Evolutionary conservation across 1,140 invertebrate species (phyloP).

Genomic region (Battus philenor): DNA sequence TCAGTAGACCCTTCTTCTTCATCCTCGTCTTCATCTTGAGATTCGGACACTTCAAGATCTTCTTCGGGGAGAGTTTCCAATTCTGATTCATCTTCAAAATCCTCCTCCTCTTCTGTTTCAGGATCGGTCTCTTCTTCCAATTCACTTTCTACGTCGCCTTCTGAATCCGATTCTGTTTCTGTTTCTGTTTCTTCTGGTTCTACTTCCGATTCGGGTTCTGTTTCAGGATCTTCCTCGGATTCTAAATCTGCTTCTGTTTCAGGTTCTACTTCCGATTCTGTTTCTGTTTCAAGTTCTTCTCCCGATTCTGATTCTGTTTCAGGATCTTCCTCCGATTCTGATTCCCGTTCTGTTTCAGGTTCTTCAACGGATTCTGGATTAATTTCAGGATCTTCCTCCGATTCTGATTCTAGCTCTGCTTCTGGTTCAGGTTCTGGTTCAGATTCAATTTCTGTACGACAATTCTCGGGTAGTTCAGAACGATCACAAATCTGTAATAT

Average conservation of each 20-base stretch:
- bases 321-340: conserved; percentile 23
- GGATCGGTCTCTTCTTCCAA: conserved; percentile 3
- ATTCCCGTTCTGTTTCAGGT: conserved; percentile 27
- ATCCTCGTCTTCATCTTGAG: conserved; percentile 14
- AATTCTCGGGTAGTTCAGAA: conserved; percentile 38
- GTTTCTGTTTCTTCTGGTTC: conserved; percentile 16
- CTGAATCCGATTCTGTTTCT: conserved; percentile 17
- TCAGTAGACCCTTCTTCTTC: conserved; percentile 14
- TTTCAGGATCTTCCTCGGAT: conserved; percentile 16
- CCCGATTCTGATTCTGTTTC: conserved; percentile 22
- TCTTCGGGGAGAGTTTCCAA: background rate
- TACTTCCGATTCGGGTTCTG: conserved; percentile 18
- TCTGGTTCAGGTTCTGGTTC: conserved; percentile 36
- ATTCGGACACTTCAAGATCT: conserved; percentile 8
- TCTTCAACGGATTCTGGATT: conserved; percentile 25
- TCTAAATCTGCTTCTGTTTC: conserved; percentile 20
- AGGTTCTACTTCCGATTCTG: conserved; percentile 26
- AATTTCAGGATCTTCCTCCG: conserved; percentile 29
- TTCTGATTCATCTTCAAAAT: conserved; percentile 17
- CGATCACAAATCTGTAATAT: conserved; percentile 54
- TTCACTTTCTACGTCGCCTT: conserved; percentile 18
- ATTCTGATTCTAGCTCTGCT: conserved; percentile 32
- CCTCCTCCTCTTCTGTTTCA: conserved; percentile 18
- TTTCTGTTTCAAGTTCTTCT: conserved; percentile 23
- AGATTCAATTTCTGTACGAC: conserved; percentile 27